These are phyloP conservation scores for Falco columbarius DNA, from an alignment of 2,797 vertebrate genomes.

Conservation along the genomic window DNA sequence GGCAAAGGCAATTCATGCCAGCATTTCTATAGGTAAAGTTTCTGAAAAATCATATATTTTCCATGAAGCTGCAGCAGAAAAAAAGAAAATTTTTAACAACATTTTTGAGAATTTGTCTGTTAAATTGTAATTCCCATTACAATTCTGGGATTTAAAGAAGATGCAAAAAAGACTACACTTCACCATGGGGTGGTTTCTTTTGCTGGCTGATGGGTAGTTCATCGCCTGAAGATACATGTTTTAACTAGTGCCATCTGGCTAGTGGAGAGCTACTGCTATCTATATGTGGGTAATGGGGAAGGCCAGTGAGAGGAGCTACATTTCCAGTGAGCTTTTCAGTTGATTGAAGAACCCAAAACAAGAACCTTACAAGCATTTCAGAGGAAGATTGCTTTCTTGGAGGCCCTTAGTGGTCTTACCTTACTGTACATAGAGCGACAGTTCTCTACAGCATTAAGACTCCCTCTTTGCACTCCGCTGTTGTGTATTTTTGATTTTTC, in stretches of 20 bases:
- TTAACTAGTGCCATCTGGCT: neutral
- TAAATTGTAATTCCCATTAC: neutral
- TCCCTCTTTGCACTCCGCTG: neutral
- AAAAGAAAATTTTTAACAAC: accelerated
- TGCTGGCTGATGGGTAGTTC: neutral
- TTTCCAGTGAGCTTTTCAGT: neutral
- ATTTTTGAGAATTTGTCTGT: neutral
- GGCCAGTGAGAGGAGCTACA: neutral
- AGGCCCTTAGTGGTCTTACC: neutral
- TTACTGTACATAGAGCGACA: neutral
- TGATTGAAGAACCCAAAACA: neutral
- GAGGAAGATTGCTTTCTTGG: neutral
- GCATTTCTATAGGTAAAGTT: neutral
- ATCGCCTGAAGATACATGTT: neutral
- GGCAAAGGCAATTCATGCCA: neutral
- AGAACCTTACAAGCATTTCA: neutral
- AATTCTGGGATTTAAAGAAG: neutral
- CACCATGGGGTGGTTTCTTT: too few relatives aligned
- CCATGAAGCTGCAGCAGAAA: neutral
- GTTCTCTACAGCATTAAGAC: neutral
- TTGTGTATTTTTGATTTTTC: neutral
- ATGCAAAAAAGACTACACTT: accelerated
- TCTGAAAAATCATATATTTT: neutral
- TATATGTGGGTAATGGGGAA: neutral
- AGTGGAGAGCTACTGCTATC: neutral